Evolutionary conservation across 2,113 vertebrate species (phyloP).

Genomic region (Arothron firmamentum): DNA sequence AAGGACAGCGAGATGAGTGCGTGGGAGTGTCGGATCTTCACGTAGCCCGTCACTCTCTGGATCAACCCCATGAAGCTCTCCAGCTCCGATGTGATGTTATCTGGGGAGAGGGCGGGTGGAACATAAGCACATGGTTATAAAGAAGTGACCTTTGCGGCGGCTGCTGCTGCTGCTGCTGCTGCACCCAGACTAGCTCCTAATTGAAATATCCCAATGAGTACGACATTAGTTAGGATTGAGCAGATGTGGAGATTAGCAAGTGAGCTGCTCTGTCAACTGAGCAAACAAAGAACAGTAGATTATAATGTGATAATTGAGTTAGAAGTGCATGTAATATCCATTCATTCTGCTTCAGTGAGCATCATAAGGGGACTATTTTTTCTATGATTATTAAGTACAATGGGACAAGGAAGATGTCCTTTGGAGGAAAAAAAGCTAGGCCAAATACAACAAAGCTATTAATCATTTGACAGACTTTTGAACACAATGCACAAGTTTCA

Average conservation of each 20-base stretch:
- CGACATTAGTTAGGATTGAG: slow-evolving; percentile 11
- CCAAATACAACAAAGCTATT: too few species aligned
- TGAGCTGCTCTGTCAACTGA: slow-evolving; percentile 21
- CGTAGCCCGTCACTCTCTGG: slow-evolving; percentile 90
- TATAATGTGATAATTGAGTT: slow-evolving; percentile 53
- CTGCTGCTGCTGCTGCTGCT: neutral
- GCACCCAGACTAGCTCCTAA: slow-evolving; percentile 9
- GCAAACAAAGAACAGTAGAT: slow-evolving; percentile 33
- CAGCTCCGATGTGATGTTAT: slow-evolving; percentile 95
- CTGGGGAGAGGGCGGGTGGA: slow-evolving; percentile 61
- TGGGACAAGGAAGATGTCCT: too few species aligned
- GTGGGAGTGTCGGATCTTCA: slow-evolving; percentile 95
- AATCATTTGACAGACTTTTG: too few species aligned
- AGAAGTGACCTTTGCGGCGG: slow-evolving; percentile 11
- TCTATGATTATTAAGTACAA: too few species aligned
- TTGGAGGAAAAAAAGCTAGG: too few species aligned
- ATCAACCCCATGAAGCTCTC: slow-evolving; percentile 98
- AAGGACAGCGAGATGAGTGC: slow-evolving; percentile 92
- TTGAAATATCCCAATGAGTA: slow-evolving; percentile 9
- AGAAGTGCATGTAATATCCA: neutral
- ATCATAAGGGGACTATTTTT: too few species aligned
- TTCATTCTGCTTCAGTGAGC: neutral
- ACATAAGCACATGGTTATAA: slow-evolving; percentile 15
- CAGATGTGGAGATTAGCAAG: slow-evolving; percentile 33
- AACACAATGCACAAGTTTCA: neutral